phyloP scores from a whole-genome alignment of 2,113 vertebrate species.

The Phyllostomus discolor region DNA sequence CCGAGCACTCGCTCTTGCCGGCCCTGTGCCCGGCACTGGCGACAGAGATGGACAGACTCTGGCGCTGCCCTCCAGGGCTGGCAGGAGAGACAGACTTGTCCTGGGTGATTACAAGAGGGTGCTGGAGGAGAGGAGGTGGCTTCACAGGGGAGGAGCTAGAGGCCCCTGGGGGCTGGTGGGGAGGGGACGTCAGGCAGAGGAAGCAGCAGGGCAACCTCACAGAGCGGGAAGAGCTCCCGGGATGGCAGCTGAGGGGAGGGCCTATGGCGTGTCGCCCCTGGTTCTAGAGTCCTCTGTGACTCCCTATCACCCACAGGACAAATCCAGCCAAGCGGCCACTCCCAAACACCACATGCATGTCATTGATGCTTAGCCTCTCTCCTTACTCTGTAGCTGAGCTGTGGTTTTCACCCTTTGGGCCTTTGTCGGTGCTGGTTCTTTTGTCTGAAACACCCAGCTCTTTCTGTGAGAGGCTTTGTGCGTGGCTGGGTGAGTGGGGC shows the following conservation, averaged over 20 bases:
- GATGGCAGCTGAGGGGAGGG: not conserved
- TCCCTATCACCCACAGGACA: not conserved
- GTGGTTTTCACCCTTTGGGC: not conserved
- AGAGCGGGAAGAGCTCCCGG: not conserved
- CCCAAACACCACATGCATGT: not conserved
- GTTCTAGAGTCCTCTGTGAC: not conserved
- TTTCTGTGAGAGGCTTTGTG: not conserved
- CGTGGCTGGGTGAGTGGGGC: not conserved
- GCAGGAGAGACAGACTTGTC: not conserved
- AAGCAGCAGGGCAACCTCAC: not conserved
- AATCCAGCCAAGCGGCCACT: not conserved
- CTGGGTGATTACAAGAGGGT: not conserved
- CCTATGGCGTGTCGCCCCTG: rapidly evolving
- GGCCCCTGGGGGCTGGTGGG: no score
- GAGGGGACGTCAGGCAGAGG: not conserved
- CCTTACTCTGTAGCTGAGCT: not conserved
- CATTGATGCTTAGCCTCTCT: not conserved
- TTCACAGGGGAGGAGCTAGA: not conserved
- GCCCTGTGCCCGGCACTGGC: not conserved
- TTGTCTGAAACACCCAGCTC: not conserved
- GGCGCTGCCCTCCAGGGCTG: not conserved
- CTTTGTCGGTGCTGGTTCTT: not conserved
- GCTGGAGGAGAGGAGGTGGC: not conserved
- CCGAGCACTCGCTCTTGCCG: not conserved
- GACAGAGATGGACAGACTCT: not conserved